Evolutionary conservation across 2,113 vertebrate genomes (phyloP).

Genomic region (Chamaetylas fuelleborni): DNA sequence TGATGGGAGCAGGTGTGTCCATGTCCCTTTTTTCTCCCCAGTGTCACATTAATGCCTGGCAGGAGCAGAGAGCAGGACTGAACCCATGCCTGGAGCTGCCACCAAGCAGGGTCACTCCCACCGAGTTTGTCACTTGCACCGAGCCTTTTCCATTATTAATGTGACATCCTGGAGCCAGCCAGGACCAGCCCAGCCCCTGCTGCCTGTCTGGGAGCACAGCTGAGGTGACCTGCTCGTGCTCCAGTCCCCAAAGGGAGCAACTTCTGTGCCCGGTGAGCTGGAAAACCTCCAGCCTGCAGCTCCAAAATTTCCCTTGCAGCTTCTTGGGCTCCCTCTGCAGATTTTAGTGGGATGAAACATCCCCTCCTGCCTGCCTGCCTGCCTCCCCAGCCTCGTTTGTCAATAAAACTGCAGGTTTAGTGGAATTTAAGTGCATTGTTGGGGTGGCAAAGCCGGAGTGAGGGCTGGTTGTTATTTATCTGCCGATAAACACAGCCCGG

Average conservation of each 20-base stretch:
- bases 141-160: background rate
- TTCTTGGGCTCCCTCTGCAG: background rate
- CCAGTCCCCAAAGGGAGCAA: background rate
- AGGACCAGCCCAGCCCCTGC: background rate
- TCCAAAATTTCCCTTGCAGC: background rate
- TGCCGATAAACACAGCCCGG: background rate
- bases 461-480: background rate
- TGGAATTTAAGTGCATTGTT: background rate
- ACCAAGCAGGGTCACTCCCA: background rate
- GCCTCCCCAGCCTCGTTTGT: too few relatives aligned
- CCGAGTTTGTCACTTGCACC: background rate
- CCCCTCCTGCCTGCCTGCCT: fast-evolving
- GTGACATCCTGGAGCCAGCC: background rate
- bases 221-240: background rate
- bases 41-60: fast-evolving
- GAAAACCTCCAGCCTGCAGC: background rate
- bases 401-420: background rate
- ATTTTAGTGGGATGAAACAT: fast-evolving
- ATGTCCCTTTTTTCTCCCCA: fast-evolving
- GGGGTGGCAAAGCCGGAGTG: background rate
- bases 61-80: background rate
- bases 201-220: background rate
- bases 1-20: background rate
- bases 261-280: background rate
- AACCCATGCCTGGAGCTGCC: background rate